Evolutionary conservation across 2,888 invertebrate genomes (phyloP).

Genomic region (Antitype chi): DNA sequence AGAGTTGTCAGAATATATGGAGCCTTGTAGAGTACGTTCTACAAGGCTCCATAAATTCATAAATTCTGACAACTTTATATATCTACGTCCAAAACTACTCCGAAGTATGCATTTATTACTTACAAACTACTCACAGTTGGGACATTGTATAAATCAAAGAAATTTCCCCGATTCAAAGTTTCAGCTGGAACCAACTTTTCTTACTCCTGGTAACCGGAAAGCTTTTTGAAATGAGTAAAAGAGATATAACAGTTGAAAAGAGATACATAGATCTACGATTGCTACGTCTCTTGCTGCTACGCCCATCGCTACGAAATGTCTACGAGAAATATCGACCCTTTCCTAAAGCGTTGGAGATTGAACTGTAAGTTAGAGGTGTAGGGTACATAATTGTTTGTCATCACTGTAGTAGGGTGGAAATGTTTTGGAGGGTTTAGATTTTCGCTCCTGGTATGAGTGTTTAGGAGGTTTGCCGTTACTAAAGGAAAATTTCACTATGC

Average conservation of each 20-base stretch:
- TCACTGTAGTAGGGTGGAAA: slow-evolving; percentile 32
- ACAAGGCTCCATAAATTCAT: slow-evolving; percentile 2
- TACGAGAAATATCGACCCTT: slow-evolving; percentile 78
- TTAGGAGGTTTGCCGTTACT: slow-evolving; percentile 19
- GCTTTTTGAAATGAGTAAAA: slow-evolving; percentile 51
- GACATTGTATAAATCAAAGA: slow-evolving; percentile 38
- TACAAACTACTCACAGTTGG: slow-evolving; percentile 11
- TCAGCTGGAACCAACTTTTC: slow-evolving; percentile 30
- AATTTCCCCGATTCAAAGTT: slow-evolving; percentile 17
- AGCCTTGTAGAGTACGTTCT: not conserved
- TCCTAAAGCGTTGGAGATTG: slow-evolving; percentile 55
- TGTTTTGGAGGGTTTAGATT: slow-evolving; percentile 41
- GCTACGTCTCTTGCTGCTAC: slow-evolving; percentile 67
- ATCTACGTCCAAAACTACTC: slow-evolving; percentile 17
- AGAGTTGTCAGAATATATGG: not conserved
- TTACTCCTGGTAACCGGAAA: slow-evolving; percentile 61
- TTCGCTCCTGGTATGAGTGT: slow-evolving; percentile 51
- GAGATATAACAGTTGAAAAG: slow-evolving; percentile 65
- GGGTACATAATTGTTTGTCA: slow-evolving; percentile 46
- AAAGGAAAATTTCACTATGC: slow-evolving; percentile 10
- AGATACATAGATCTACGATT: slow-evolving; percentile 61
- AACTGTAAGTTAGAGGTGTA: slow-evolving; percentile 27
- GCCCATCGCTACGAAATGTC: slow-evolving; percentile 76
- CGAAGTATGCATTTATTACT: slow-evolving; percentile 35
- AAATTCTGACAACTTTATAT: slow-evolving; percentile 12